A percentile compares a stretch with the other conserved stretches of the same genome.
These are phyloP conservation scores for Mythimna albipuncta DNA, from an alignment of 2,888 invertebrate species.

Conservation along the genomic window DNA sequence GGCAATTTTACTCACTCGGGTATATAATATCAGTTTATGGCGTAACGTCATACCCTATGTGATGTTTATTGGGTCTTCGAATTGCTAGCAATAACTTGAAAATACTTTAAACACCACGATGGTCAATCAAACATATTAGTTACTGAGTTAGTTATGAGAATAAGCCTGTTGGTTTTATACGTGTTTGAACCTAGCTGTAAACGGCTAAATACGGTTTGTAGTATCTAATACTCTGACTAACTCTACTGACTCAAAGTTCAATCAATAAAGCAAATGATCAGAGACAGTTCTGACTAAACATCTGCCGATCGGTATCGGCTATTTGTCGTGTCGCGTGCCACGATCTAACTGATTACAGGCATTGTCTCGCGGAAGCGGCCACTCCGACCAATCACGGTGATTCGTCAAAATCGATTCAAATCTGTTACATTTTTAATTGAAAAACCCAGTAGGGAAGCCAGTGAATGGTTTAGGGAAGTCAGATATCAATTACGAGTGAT, in stretches of 20 bases:
- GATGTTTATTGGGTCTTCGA: constrained; percentile 26
- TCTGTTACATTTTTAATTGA: constrained; percentile 83
- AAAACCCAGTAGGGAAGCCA: constrained; percentile 68
- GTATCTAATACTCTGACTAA: background rate
- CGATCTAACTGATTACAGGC: constrained; percentile 74
- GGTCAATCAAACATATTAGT: constrained; percentile 27
- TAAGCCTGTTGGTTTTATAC: background rate
- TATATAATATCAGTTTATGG: constrained; percentile 27
- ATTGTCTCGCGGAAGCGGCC: constrained; percentile 78
- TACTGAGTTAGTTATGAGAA: background rate
- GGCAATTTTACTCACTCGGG: constrained; percentile 8
- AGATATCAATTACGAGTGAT: constrained; percentile 76
- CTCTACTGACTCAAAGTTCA: constrained; percentile 29
- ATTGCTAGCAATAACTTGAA: constrained; percentile 10
- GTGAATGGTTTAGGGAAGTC: constrained; percentile 73
- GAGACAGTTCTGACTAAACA: constrained; percentile 69
- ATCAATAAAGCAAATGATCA: constrained; percentile 56
- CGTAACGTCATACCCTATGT: background rate
- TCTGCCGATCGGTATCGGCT: constrained; percentile 81
- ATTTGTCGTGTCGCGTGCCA: constrained; percentile 83
- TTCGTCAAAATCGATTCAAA: constrained; percentile 82
- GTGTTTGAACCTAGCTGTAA: background rate
- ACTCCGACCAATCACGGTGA: constrained; percentile 78
- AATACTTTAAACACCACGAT: constrained; percentile 32
- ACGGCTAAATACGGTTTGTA: background rate